These are phyloP conservation scores for Polyergus mexicanus DNA, from an alignment of 1,140 invertebrate genomes.

Conservation along the genomic window DNA sequence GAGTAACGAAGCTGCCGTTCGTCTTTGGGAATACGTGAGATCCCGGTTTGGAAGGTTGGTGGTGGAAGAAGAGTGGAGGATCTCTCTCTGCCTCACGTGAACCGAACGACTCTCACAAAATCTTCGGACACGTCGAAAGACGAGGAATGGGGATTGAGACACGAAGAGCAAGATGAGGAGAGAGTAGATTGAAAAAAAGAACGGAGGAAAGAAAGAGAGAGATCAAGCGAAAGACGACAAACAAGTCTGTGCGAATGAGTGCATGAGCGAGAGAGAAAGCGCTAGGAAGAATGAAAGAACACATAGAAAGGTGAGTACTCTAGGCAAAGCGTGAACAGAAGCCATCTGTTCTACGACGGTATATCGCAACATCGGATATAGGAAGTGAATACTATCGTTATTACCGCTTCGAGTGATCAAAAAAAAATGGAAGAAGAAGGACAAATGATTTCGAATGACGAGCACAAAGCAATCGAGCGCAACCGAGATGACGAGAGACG, in stretches of 20 bases:
- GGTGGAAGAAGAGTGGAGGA: constrained; percentile 63
- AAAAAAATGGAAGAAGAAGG: not conserved
- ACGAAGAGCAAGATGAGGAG: not conserved
- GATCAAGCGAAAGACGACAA: not conserved
- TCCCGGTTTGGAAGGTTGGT: constrained; percentile 40
- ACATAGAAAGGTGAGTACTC: not conserved
- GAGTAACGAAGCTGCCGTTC: constrained; percentile 60
- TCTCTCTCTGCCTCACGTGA: constrained; percentile 58
- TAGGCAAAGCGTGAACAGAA: not conserved
- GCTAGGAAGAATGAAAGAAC: constrained; percentile 27
- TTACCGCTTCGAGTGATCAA: not conserved
- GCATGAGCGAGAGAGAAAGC: constrained; percentile 35
- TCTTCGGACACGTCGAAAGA: constrained; percentile 37
- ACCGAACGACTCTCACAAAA: not conserved
- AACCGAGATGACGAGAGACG: not conserved
- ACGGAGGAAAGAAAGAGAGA: not conserved
- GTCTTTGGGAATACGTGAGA: constrained; percentile 49
- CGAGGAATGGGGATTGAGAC: not conserved
- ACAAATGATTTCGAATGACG: constrained; percentile 14
- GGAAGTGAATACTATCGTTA: not conserved
- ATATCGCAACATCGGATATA: not conserved
- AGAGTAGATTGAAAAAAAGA: constrained; percentile 6
- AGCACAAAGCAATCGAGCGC: not conserved
- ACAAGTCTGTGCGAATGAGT: constrained; percentile 28
- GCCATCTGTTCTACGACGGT: not conserved